A percentile compares a stretch with the other conserved stretches of the same genome.
Conservation (phyloP, 2,113 vertebrate genomes). For the Piaya cayana region DNA sequence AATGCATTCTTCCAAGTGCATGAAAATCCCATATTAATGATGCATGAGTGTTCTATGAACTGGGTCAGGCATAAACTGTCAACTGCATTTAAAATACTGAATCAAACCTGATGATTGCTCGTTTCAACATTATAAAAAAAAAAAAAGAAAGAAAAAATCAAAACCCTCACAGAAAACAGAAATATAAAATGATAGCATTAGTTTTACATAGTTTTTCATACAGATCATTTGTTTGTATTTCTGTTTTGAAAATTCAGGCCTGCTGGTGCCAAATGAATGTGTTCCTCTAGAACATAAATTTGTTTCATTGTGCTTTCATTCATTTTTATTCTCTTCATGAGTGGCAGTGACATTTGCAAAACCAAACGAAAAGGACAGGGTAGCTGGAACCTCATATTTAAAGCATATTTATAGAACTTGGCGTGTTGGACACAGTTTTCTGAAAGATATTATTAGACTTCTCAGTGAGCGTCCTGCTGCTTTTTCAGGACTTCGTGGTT, state of each 20-base stretch:
- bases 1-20: constrained; percentile 42
- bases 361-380: constrained; percentile 10
- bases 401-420: constrained; percentile 41
- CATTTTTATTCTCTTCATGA: constrained; percentile 44
- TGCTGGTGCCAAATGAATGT: not conserved
- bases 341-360: constrained; percentile 42
- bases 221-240: constrained; percentile 4
- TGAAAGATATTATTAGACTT: constrained; percentile 46
- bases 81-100: constrained; percentile 18
- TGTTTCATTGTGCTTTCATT: constrained; percentile 33
- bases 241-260: constrained; percentile 29
- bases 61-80: constrained; percentile 25
- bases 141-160: too few species aligned
- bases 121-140: not conserved
- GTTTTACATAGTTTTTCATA: constrained; percentile 13
- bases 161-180: not conserved
- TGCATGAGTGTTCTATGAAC: constrained; percentile 33
- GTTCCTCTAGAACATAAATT: constrained; percentile 19
- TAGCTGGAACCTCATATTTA: constrained; percentile 21
- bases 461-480: not conserved
- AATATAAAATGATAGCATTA: not conserved
- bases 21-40: constrained; percentile 56
- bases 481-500: constrained; percentile 37
- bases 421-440: not conserved
- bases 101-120: not conserved